A percentile compares a stretch with the other conserved stretches of the same genome.
Conservation (phyloP, 2,888 invertebrate genomes). For the Hyalella azteca region DNA sequence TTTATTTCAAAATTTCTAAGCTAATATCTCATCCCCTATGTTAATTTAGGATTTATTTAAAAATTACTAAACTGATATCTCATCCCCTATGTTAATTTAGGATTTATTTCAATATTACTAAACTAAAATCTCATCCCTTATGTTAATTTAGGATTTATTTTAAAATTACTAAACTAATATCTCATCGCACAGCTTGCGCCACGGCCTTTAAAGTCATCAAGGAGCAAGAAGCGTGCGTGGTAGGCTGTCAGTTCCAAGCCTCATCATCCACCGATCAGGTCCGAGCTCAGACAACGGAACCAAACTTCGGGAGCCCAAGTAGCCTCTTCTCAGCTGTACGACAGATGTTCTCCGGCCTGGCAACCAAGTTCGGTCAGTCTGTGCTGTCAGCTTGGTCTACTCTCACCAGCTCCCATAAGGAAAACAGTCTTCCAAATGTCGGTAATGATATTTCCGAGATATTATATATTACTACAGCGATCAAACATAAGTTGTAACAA, state of each 20-base stretch:
- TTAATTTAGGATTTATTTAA: too few species aligned
- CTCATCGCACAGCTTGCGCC: constrained; percentile 43
- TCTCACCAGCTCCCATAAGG: constrained; percentile 15
- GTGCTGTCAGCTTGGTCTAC: constrained; percentile 48
- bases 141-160: background rate
- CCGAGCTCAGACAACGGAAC: background rate
- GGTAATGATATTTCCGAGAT: too few species aligned
- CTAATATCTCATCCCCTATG: too few species aligned
- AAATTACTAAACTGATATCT: background rate
- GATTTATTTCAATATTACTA: background rate
- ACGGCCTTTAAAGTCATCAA: constrained; percentile 45
- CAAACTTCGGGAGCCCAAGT: background rate
- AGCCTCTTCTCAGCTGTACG: constrained; percentile 48
- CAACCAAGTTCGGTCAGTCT: constrained; percentile 47
- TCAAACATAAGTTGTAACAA: too few species aligned
- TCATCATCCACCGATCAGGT: constrained; percentile 39
- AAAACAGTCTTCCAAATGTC: background rate
- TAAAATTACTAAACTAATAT: too few species aligned
- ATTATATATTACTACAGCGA: too few species aligned
- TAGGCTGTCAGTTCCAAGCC: constrained; percentile 54
- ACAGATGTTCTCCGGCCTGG: constrained; percentile 48
- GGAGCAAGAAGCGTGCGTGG: constrained; percentile 54
- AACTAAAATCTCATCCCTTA: background rate
- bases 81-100: background rate
- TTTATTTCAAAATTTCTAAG: too few species aligned